Evolutionary conservation across 1,140 invertebrate genomes (phyloP).

Genomic region (Hyphantria cunea): DNA sequence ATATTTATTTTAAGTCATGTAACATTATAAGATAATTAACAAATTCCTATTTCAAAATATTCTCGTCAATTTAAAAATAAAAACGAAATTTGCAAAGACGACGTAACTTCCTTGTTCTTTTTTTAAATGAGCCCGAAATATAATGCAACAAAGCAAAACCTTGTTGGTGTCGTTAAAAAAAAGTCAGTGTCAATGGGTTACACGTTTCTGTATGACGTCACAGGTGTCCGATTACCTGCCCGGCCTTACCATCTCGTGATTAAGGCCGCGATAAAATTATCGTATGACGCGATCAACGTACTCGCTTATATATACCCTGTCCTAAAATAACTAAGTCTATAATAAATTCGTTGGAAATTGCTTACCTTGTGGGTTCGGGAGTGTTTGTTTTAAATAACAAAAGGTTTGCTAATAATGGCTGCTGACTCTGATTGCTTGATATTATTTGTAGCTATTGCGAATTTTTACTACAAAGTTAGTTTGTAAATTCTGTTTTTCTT

Average conservation of each 20-base stretch:
- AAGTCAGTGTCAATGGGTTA: conserved; percentile 17
- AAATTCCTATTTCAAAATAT: no score
- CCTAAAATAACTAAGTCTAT: conserved; percentile 52
- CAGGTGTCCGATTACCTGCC: conserved; percentile 64
- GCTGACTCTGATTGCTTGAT: no score
- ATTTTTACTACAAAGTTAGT: neutral
- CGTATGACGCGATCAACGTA: conserved; percentile 58
- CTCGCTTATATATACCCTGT: conserved; percentile 41
- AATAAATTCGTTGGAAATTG: conserved; percentile 29
- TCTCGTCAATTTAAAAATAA: neutral
- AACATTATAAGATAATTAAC: no score
- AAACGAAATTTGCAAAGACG: neutral
- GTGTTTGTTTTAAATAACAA: neutral
- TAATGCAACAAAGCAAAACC: conserved; percentile 9
- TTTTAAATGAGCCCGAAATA: neutral
- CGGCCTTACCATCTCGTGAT: conserved; percentile 58
- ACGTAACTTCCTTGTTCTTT: conserved; percentile 1
- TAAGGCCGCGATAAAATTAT: conserved; percentile 76
- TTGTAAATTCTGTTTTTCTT: no score
- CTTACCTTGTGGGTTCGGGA: conserved; percentile 15
- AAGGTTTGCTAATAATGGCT: neutral
- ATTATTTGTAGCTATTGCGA: no score
- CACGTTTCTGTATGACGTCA: conserved; percentile 68
- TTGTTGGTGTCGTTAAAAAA: conserved; percentile 4
- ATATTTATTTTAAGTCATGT: no score